Base-by-base conservation (phyloP, 2,797 vertebrate genomes). In the Erithacus rubecula region DNA sequence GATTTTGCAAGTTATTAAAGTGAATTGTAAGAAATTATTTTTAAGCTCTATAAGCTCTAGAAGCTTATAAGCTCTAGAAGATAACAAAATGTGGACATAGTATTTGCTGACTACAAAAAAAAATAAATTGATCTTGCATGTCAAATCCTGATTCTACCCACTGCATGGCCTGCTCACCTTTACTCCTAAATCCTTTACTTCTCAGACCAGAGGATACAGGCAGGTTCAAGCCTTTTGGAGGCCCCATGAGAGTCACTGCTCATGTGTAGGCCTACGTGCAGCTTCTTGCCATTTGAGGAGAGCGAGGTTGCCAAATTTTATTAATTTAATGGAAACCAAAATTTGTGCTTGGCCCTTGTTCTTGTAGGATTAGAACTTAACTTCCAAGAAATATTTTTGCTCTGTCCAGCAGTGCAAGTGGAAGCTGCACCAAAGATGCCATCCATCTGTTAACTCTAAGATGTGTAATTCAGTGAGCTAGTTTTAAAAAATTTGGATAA, bases 181-280 rank as follows among this genome's bases (percentile, higher is more conserved):
- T 6, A 5, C n/a, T 71, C 19, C 53, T 30, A 17, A 10, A 44
- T 47, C 20, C 27, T 17, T 34, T 49, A 21, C 70, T 59, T 65
- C 70, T 83, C 37, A 62, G 29, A 37, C 29, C 3, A 12, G n/a
- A 70, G 62, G 15, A 8, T 36, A 16, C 2, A 4, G 41, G 22
- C 46, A 53, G 30, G 24, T 39, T 47, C 4, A 9, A 46, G 27
- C 19, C 34, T 39, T 41, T 26, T 5, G 58, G 21, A 76, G 43
- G 14, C 43, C 15, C 5, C 7, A 0, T 5, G 24, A 75, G 37
- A 77, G 23, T 47, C 44, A 60, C 59, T 55, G 64, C 37, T 77
- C 29, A 7, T 37, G 18, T 0, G 1, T 4, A 51, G 58, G 32
- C 36, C 46, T 65, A 5, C 0, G 2, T 34, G 58, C 30, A 78